Evolutionary conservation across 2,888 invertebrate genomes (phyloP), one percentile per base, ranked within the genome.

Genomic region (Eristalis intricaria): DNA sequence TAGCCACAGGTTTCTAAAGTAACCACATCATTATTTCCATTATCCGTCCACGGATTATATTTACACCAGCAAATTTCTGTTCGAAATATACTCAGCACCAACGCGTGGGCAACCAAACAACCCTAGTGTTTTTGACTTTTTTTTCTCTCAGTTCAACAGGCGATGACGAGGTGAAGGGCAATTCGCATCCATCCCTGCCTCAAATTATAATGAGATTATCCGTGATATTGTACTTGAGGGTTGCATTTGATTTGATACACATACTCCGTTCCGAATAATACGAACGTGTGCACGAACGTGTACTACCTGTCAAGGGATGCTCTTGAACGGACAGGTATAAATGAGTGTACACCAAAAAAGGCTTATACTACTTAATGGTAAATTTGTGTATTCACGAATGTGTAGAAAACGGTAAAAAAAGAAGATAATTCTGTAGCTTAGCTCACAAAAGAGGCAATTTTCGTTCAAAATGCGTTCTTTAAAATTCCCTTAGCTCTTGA

Each of bases 281-380:
- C 32, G 80, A 71, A 70, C 84, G 84, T 76, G 84, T 84, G 84
- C 84, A 80, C 19, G 80, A 63, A 64, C 80, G 84, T 76, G 56
- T 19, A 38, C 75, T 84, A 84, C 84, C 84, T 84, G 84, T 76
- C 76, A 76, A 19, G 19, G 76, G 1, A 70, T 56, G 29, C 7
- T 43, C 43, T 50, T 50, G 19, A 19, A 50, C 19, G 50, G 8
- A 2, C n/a, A 50, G 50, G 50, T 50, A 50, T n/a, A 19, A 50
- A 50, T 50, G 19, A 19, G 19, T 50, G 50, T n/a, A n/a, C 19
- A 50, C 19, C 1, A 50, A 19, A n/a, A 50, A 50, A 50, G 50
- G 19, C 50, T 50, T 50, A 50, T 8, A 7, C 50, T 19, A 50
- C 19, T 50, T 50, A 50, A 50, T 50, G 8, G 19, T 8, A n/a